Percentiles rank a stretch among this genome's conserved stretches.
These are phyloP conservation scores for Acropternis orthonyx DNA, from an alignment of 2,797 vertebrate species.

Conservation along the genomic window DNA sequence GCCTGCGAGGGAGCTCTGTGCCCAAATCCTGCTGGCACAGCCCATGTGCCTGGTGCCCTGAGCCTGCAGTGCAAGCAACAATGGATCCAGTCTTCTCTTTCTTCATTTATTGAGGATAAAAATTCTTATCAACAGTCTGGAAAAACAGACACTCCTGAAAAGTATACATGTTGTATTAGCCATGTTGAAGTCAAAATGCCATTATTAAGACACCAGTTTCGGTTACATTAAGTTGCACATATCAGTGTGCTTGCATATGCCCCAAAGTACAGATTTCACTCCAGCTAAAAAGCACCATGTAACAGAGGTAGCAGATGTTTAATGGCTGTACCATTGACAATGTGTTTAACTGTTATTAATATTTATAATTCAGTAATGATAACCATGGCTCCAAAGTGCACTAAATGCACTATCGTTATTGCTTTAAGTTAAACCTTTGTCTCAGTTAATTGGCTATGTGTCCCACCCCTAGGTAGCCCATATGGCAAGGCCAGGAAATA, in stretches of 20 bases:
- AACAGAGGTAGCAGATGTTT: conserved; percentile 59
- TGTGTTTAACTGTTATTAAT: conserved; percentile 72
- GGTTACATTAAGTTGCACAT: not conserved
- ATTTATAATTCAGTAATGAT: conserved; percentile 69
- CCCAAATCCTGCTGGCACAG: not conserved
- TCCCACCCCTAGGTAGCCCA: not conserved
- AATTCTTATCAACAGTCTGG: not conserved
- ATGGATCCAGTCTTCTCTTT: not conserved
- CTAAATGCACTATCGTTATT: conserved; percentile 54
- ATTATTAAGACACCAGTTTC: not conserved
- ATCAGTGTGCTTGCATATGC: not conserved
- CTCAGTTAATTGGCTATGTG: conserved; percentile 45
- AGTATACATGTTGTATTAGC: not conserved
- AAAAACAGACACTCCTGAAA: not conserved
- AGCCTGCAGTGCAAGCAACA: not conserved
- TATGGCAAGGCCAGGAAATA: conserved; percentile 49
- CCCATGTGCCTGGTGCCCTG: not conserved
- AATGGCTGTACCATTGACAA: conserved; percentile 60
- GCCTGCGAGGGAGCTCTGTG: not conserved
- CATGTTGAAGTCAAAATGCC: not conserved
- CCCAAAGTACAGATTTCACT: not conserved
- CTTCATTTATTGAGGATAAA: not conserved
- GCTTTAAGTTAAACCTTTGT: conserved; percentile 66
- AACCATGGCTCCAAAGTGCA: conserved; percentile 56
- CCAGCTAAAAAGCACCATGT: conserved; percentile 19